Evolutionary conservation across 2,888 invertebrate genomes (phyloP).

Genomic region (Conomelus anceps): DNA sequence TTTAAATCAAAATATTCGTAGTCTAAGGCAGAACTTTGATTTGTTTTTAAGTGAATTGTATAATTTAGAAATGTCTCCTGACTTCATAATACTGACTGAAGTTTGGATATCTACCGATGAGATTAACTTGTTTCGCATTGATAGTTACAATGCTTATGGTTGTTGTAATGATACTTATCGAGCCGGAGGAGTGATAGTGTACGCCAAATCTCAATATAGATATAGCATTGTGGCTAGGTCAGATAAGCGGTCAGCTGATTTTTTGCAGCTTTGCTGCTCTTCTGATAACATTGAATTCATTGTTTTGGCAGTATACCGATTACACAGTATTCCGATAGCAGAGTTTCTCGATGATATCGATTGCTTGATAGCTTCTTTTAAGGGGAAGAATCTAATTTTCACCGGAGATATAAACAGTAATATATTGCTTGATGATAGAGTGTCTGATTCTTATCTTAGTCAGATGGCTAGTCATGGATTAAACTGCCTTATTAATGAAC

Average conservation of each 20-base stretch:
- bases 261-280: background rate
- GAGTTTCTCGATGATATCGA: constrained; percentile 4
- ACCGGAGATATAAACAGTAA: constrained; percentile 6
- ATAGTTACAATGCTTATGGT: no score
- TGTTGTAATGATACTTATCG: no score
- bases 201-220: no score
- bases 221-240: no score
- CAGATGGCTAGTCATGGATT: no score
- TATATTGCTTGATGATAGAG: background rate
- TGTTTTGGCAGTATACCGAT: background rate
- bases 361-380: background rate
- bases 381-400: background rate
- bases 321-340: background rate
- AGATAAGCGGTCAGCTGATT: constrained; percentile 7
- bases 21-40: constrained; percentile 10
- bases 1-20: constrained; percentile 18
- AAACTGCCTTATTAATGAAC: background rate
- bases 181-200: no score
- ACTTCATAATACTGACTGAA: constrained; percentile 14
- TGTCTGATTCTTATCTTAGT: background rate
- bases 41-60: constrained; percentile 15
- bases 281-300: background rate
- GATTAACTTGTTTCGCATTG: no score
- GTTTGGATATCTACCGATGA: constrained; percentile 8
- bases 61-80: constrained; percentile 4